Percentiles rank a stretch among this genome's conserved stretches.
Conservation (phyloP, 2,113 vertebrate species). For the Mus pahari region DNA sequence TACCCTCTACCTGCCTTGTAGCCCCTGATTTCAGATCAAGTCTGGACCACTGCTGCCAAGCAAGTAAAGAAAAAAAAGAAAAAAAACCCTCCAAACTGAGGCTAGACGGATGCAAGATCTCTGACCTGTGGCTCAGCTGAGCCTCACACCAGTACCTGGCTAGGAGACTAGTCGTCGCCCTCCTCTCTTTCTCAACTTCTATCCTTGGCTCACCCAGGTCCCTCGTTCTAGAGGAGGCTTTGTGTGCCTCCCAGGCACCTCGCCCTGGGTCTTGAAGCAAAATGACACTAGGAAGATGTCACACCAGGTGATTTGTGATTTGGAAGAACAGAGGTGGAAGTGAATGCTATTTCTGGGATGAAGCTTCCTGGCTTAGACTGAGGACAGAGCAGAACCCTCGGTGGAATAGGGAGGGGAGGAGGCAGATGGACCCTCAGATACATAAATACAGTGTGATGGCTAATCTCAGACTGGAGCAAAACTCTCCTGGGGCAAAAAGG, state of each 20-base stretch:
- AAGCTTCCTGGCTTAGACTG: slow-evolving; percentile 16
- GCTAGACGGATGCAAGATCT: not conserved
- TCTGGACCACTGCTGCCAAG: not conserved
- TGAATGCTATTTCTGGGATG: slow-evolving; percentile 10
- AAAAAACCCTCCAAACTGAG: not conserved
- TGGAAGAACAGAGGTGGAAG: slow-evolving; percentile 31
- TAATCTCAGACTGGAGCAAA: not conserved
- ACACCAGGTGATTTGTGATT: not conserved
- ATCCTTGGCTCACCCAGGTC: not conserved
- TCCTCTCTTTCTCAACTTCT: not conserved
- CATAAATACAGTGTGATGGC: not conserved
- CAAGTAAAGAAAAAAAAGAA: not conserved
- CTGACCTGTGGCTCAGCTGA: not conserved
- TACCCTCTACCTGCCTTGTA: not conserved
- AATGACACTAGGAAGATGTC: not conserved
- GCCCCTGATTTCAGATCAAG: not conserved
- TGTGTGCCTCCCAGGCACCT: not conserved
- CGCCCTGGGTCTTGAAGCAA: slow-evolving; percentile 2
- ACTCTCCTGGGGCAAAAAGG: not conserved
- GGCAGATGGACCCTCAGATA: not conserved
- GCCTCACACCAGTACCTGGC: not conserved
- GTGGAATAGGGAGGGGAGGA: not conserved
- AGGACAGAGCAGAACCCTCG: not conserved
- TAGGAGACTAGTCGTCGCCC: too few species aligned
- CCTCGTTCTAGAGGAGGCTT: not conserved